Evolutionary conservation across 2,797 vertebrate species (phyloP).

Genomic region (Hydrolagus colliei): DNA sequence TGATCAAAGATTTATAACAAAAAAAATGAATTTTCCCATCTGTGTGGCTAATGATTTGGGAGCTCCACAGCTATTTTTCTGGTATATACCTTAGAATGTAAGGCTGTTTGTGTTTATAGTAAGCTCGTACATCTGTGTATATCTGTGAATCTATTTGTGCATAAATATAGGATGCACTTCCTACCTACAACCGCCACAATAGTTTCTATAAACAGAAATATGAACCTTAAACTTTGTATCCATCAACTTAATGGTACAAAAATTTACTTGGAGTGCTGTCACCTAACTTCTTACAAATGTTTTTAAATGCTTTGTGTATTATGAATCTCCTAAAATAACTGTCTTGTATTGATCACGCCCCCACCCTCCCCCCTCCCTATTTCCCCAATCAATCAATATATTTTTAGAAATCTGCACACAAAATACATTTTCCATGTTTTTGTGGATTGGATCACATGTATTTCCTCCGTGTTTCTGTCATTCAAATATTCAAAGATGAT

Average conservation of each 20-base stretch:
- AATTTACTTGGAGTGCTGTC: not conserved
- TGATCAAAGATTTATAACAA: not conserved
- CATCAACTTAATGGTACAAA: not conserved
- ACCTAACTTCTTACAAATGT: not conserved
- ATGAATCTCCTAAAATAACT: not conserved
- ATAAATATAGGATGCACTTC: not conserved
- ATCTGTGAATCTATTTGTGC: not conserved
- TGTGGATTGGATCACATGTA: too few relatives aligned
- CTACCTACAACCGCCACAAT: not conserved
- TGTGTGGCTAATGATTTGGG: not conserved
- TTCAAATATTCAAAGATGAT: not conserved
- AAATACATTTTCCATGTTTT: not conserved
- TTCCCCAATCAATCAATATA: not conserved
- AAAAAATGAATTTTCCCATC: not conserved
- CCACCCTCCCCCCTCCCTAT: not conserved
- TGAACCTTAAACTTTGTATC: not conserved
- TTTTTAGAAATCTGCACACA: not conserved
- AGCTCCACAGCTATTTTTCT: not conserved
- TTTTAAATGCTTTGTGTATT: not conserved
- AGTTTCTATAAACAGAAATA: not conserved
- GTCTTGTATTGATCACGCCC: not conserved
- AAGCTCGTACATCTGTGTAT: too few relatives aligned
- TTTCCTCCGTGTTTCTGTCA: not conserved
- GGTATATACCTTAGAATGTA: not conserved
- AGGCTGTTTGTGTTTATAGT: too few relatives aligned